phyloP scores from a whole-genome alignment of 2,113 vertebrate species.

The Ellobius talpinus region DNA sequence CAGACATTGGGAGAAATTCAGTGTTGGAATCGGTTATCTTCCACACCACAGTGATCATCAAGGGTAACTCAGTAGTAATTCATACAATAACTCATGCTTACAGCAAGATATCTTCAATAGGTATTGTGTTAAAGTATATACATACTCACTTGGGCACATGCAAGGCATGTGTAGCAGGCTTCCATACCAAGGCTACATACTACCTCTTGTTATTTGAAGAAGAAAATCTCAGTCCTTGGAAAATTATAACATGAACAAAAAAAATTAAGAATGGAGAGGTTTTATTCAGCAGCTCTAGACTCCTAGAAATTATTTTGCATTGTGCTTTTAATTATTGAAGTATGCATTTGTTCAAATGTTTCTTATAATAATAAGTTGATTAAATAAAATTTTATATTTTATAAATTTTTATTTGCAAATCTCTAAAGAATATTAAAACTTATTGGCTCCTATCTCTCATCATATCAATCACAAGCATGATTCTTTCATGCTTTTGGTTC shows the following conservation, averaged over 20 bases:
- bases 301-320: conserved; percentile 6
- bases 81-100: neutral
- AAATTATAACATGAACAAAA: conserved; percentile 1
- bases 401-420: neutral
- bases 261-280: neutral
- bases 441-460: neutral
- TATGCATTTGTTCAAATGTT: neutral
- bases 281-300: neutral
- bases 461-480: neutral
- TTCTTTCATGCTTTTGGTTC: neutral
- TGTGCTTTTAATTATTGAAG: neutral
- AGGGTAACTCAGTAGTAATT: neutral
- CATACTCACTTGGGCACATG: neutral
- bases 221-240: neutral
- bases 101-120: neutral
- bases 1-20: neutral
- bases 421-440: neutral
- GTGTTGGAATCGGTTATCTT: neutral
- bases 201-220: conserved; percentile 2
- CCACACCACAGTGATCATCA: neutral
- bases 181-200: neutral
- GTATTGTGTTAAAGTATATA: neutral
- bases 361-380: neutral
- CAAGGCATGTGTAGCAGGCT: neutral
- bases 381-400: neutral